Evolutionary conservation across 2,888 invertebrate genomes (phyloP), one percentile per base, ranked within the genome.

Genomic region (Stratiomys singularior): DNA sequence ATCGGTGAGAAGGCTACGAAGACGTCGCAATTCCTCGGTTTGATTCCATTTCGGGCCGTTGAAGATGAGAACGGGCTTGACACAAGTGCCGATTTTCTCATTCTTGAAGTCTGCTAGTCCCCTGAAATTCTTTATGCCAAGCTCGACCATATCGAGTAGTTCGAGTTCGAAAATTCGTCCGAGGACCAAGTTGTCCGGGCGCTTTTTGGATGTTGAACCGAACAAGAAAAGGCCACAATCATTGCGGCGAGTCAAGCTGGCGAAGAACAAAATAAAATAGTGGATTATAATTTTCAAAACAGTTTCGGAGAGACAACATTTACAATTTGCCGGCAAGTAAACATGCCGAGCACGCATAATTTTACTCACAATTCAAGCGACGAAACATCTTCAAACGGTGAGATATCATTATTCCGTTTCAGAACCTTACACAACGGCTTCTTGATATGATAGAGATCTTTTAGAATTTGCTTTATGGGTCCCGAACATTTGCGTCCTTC

Each of bases 121-220:
- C 84, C 92, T 92, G 85, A 92, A 98, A 76, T 92, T 91, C 76
- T 96, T 95, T 25, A 99, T 91, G 13, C 97, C 96, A 77, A 99
- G 90, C 88, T 99, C 99, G 78, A 96, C 91, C 97, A 99, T 98
- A 85, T 99, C 99, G 77, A 99, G 88, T 37, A 99, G 88, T 78
- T 94, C 93, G 83, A 94, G 92, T 86, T 99, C 96, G 87, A 93
- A 98, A 84, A 94, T 93, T 81, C 99, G 90, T 0, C 97, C 98
- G 76, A 98, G 85, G 37, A 98, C 89, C 63, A 99, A 87, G 88
- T 98, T 98, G 84, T 98, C 92, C 0, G 98, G 98, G 15, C 98
- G 90, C 85, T 99, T 99, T 87, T 99, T 99, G 72, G 93, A 95
- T 84, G 98, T 95, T 0, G 95, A 94, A 1, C 94, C 96, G 84